Conservation (phyloP, 92 coral and sea anemone genomes). For the Umimayanthus kanabou region DNA sequence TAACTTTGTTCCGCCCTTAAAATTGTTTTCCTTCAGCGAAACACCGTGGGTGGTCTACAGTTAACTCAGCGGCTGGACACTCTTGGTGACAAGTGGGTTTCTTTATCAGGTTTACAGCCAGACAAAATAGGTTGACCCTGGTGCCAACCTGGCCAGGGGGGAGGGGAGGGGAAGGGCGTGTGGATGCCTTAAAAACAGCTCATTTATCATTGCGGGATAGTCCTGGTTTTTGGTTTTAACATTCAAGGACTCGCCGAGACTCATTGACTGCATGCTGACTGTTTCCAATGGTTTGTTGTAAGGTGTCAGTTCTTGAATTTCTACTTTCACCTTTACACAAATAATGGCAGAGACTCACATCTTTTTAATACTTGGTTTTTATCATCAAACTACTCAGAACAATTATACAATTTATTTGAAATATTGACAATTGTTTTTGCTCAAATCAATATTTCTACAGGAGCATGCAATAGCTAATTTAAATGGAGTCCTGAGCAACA, state of each 20-base stretch:
- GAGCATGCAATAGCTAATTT: too few relatives aligned
- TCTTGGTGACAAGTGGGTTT: background rate
- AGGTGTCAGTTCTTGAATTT: background rate
- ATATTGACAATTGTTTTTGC: too few relatives aligned
- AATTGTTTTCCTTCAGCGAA: background rate
- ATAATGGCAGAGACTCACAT: too few relatives aligned
- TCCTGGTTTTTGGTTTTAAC: background rate
- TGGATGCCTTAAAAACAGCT: background rate
- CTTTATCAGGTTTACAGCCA: conserved; percentile 11
- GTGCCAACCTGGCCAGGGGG: background rate
- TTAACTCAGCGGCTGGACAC: background rate
- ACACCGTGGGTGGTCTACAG: conserved; percentile 20
- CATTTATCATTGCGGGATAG: too few relatives aligned
- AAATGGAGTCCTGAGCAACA: too few relatives aligned
- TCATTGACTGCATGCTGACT: background rate
- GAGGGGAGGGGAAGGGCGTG: background rate
- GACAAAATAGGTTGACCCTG: conserved; percentile 8
- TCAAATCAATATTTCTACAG: too few relatives aligned
- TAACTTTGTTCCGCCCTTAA: conserved; percentile 15
- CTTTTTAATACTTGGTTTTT: too few relatives aligned
- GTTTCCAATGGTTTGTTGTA: background rate
- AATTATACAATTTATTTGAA: too few relatives aligned
- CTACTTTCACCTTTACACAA: background rate
- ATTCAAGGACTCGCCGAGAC: background rate
- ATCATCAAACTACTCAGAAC: background rate